Percentiles rank a stretch among this genome's conserved stretches.
phyloP scores from a whole-genome alignment of 2,113 vertebrate genomes.

The Zosterops hypoxanthus region DNA sequence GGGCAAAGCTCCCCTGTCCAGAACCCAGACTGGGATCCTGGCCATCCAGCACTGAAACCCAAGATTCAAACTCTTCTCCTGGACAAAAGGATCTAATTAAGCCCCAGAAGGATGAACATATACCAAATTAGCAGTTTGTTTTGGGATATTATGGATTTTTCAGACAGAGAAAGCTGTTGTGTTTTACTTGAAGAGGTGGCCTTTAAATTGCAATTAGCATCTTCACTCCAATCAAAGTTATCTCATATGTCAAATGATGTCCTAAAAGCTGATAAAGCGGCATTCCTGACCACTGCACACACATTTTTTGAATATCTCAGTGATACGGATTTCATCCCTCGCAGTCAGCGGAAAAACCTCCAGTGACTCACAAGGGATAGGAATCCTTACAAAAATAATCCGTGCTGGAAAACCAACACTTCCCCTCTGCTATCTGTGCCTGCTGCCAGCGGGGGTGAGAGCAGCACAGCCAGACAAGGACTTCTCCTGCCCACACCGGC shows the following conservation, averaged over 20 bases:
- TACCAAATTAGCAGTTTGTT: background rate
- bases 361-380: conserved; percentile 18
- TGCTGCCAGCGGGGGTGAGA: background rate
- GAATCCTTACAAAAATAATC: conserved; percentile 36
- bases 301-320: background rate
- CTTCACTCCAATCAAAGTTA: background rate
- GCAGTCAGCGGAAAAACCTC: conserved; percentile 19
- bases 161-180: background rate
- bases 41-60: background rate
- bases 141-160: background rate
- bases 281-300: background rate
- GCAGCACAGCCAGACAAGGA: background rate
- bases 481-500: background rate
- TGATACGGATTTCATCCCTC: background rate
- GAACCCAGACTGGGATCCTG: background rate
- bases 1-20: background rate
- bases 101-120: background rate
- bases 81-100: background rate
- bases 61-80: background rate
- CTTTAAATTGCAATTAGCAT: background rate
- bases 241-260: background rate
- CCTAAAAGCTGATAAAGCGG: background rate
- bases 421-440: background rate
- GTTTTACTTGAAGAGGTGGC: background rate
- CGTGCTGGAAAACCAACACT: conserved; percentile 12